Percentiles rank a stretch among this genome's conserved stretches.
Evolutionary conservation across 2,888 invertebrate species (phyloP).

Genomic region (Cheiracanthium punctorium): DNA sequence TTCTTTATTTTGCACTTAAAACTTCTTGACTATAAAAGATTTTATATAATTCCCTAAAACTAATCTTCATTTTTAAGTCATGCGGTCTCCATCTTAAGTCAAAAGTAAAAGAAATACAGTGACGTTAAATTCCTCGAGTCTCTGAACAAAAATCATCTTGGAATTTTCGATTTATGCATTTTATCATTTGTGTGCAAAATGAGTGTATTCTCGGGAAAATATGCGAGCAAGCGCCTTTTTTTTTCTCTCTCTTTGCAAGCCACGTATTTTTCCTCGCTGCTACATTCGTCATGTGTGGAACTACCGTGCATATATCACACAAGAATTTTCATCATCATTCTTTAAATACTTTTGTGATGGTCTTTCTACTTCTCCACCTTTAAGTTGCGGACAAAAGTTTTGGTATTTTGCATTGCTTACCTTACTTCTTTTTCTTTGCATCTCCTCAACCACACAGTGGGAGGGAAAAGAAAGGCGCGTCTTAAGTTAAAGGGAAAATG

Average conservation of each 20-base stretch:
- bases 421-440: conserved; percentile 9
- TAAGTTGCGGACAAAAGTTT: conserved; percentile 46
- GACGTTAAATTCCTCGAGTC: no score
- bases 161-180: background rate
- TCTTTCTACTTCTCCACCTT: conserved; percentile 28
- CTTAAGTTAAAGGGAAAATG: background rate
- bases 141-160: no score
- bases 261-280: conserved; percentile 8
- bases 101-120: no score
- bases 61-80: no score
- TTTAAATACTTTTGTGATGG: conserved; percentile 56
- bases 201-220: conserved; percentile 36
- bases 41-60: no score
- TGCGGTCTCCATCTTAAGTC: no score
- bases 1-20: no score
- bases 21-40: no score
- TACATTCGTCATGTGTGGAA: conserved; percentile 46
- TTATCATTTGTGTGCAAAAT: conserved; percentile 38
- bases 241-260: no score
- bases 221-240: conserved; percentile 23
- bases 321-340: conserved; percentile 52
- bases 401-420: conserved; percentile 24
- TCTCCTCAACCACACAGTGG: conserved; percentile 11
- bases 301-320: conserved; percentile 38
- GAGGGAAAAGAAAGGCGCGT: conserved; percentile 19